phyloP scores from a whole-genome alignment of 2,797 vertebrate species.

The Myotis myotis region DNA sequence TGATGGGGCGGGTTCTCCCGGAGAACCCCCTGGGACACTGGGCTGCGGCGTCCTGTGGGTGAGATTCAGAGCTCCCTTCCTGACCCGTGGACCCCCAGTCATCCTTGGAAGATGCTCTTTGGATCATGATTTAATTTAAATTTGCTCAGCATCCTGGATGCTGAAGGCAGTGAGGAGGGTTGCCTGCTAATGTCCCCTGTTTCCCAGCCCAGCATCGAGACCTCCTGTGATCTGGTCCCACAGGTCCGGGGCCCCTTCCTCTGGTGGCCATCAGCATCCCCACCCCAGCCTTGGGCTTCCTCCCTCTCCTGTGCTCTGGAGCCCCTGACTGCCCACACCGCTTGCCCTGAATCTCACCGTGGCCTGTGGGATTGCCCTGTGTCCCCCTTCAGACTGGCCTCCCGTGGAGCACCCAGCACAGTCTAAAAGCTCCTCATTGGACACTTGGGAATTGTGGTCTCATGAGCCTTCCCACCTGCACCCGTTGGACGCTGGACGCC shows the following conservation, averaged over 20 bases:
- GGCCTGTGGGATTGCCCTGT: background rate
- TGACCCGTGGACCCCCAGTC: too few species aligned
- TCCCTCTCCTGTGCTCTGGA: background rate
- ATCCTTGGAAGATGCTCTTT: background rate
- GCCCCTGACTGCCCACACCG: background rate
- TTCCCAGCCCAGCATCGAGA: background rate
- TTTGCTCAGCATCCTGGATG: background rate
- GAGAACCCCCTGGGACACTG: background rate
- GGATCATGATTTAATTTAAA: background rate
- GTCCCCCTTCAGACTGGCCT: background rate
- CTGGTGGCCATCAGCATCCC: background rate
- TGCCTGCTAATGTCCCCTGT: background rate
- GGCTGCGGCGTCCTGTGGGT: background rate
- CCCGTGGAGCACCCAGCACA: background rate
- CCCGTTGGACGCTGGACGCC: rapidly evolving
- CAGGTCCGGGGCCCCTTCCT: background rate
- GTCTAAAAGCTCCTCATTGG: background rate
- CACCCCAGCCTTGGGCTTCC: background rate
- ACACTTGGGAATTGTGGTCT: background rate
- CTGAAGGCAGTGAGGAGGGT: background rate
- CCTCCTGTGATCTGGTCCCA: background rate
- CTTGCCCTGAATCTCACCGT: background rate
- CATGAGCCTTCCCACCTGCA: background rate
- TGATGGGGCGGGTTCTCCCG: background rate
- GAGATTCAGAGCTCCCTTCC: background rate